Conservation (phyloP, 1,140 invertebrate species). For the Drosophila chauvacae region DNA sequence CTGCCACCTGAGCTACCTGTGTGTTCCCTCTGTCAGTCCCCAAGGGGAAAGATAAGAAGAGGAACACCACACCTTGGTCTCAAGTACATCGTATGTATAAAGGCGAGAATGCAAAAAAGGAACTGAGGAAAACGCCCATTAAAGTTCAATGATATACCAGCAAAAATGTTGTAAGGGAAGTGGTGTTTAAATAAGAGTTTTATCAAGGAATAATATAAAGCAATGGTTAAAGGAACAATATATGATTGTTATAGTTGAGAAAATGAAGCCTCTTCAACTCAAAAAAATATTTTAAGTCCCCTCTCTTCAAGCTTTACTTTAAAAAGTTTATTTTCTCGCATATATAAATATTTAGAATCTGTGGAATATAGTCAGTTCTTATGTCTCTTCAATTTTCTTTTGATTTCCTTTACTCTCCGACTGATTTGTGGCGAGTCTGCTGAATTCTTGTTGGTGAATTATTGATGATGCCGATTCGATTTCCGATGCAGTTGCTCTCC, state of each 20-base stretch:
- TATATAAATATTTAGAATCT: slow-evolving; percentile 19
- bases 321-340: neutral
- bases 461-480: slow-evolving; percentile 42
- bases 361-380: neutral
- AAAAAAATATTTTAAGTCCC: neutral
- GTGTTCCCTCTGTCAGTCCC: slow-evolving; percentile 14
- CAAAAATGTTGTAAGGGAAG: neutral
- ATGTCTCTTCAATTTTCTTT: slow-evolving; percentile 10
- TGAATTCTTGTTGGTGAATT: slow-evolving; percentile 34
- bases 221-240: neutral
- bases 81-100: slow-evolving; percentile 13
- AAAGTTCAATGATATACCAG: slow-evolving; percentile 26
- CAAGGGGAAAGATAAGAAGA: slow-evolving; percentile 14
- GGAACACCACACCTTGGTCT: neutral
- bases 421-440: slow-evolving; percentile 26
- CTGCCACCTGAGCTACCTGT: slow-evolving; percentile 18
- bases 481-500: slow-evolving; percentile 31
- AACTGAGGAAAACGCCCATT: slow-evolving; percentile 13
- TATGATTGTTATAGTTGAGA: neutral
- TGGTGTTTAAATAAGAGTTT: neutral
- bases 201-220: neutral
- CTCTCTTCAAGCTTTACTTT: neutral
- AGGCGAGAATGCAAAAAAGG: slow-evolving; percentile 26
- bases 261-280: neutral
- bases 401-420: neutral